A percentile compares a stretch with the other conserved stretches of the same genome.
These are phyloP conservation scores for Picathartes gymnocephalus DNA, from an alignment of 2,113 vertebrate species.

Conservation along the genomic window DNA sequence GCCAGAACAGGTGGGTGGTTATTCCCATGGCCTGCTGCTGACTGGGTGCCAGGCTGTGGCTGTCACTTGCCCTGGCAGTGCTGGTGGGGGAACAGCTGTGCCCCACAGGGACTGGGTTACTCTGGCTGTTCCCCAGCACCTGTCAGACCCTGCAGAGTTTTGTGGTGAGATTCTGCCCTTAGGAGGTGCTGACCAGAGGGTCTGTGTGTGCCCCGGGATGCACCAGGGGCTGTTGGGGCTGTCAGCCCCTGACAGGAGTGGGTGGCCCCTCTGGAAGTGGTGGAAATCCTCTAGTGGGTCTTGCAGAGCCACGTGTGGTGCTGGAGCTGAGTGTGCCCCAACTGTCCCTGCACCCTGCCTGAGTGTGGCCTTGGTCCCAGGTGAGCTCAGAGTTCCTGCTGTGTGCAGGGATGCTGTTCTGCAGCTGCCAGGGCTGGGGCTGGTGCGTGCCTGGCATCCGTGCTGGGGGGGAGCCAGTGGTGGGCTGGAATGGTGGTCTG, in stretches of 20 bases:
- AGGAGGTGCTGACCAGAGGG: neutral
- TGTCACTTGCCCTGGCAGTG: neutral
- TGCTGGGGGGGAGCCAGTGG: neutral
- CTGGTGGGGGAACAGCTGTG: rapidly evolving
- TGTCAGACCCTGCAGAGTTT: neutral
- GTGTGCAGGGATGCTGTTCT: neutral
- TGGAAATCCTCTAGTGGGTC: neutral
- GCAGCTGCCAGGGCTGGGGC: neutral
- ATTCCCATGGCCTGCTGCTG: neutral
- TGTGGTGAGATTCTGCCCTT: neutral
- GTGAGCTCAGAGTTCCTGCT: rapidly evolving
- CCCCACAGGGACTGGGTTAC: rapidly evolving
- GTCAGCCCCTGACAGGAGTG: neutral
- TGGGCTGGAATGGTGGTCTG: neutral
- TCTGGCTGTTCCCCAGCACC: rapidly evolving
- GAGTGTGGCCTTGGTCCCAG: neutral
- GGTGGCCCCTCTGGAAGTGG: neutral
- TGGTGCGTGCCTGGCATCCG: rapidly evolving
- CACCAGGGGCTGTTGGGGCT: neutral
- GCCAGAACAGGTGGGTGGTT: neutral
- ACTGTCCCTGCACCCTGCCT: neutral
- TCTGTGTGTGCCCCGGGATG: neutral
- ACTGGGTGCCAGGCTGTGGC: too few relatives aligned
- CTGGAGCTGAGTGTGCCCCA: neutral
- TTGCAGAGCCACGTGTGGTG: neutral